Base-by-base conservation (phyloP, 2,113 vertebrate species). In the Pseudorectes ferrugineus region DNA sequence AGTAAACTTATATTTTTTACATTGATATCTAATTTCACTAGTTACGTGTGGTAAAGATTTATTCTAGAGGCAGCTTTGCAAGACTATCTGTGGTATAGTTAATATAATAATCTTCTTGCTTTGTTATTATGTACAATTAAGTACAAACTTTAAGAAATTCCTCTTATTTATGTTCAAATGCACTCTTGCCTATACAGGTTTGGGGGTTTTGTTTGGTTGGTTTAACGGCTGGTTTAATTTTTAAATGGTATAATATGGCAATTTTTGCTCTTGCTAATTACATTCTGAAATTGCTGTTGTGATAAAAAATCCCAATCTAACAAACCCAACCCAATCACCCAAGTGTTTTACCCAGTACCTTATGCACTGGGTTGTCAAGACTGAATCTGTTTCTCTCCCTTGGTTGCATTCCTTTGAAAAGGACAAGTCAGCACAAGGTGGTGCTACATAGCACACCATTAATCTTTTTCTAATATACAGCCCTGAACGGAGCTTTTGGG, bases 361-460 rank as follows among this genome's bases (percentile, higher is more conserved):
- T 85, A 38, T 20, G 7, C 14, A 28, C 42, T 66, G 45, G 5
- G 35, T 59, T 88, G 19, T 40, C 43, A 62, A 55, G 51, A 46
- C 35, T 23, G 22, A 72, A 33, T 36, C 13, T 46, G 17, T 55
- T 89, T 88, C 33, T 73, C 12, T 75, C 18, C 24, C 7, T 83
- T 59, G 25, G 43, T 48, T 75, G 18, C 45, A 68, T 68, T 92
- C 36, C 9, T 84, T 67, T 55, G 54, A 29, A 74, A 43, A 0
- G 1, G 18, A 19, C 26, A 62, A 90, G 29, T 76, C 71, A 92
- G 73, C 91, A 91, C 76, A 89, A 83, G 84, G 81, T 86, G 73
- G 91, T 91, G 94, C 83, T 96, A 95, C 89, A 86, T 36, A 92
- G 15, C 70, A 78, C 63, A 42, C 7, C 65, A 49, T 87, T 78